These are phyloP conservation scores for Axea sp. DNA, from an alignment of 2,888 invertebrate genomes.

Conservation along the genomic window DNA sequence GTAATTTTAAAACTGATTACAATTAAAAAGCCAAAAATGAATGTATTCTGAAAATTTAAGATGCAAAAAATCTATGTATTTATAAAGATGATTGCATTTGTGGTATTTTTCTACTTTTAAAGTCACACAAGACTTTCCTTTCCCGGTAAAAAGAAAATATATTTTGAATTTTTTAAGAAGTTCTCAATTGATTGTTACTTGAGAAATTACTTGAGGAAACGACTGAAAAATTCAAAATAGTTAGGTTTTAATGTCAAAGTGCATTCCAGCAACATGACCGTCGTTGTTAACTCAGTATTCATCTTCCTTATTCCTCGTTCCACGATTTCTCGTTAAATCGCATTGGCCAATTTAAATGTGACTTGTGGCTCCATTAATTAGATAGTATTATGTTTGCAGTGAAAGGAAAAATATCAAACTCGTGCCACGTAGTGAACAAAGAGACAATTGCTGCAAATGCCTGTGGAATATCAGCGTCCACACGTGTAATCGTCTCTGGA, in stretches of 20 bases:
- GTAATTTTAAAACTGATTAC: too few relatives aligned
- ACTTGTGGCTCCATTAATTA: constrained; percentile 58
- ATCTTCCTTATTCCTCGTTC: constrained; percentile 50
- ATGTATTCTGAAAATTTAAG: too few relatives aligned
- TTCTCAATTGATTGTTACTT: too few relatives aligned
- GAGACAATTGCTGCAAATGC: constrained; percentile 53
- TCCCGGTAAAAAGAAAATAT: too few relatives aligned
- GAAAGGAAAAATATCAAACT: constrained; percentile 55
- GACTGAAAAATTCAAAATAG: too few relatives aligned
- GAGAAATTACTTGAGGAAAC: too few relatives aligned
- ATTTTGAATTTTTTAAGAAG: too few relatives aligned
- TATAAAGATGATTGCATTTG: too few relatives aligned
- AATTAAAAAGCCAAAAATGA: too few relatives aligned
- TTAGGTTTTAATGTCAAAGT: constrained; percentile 29
- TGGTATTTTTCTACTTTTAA: too few relatives aligned
- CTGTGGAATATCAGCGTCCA: constrained; percentile 27
- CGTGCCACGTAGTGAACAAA: constrained; percentile 50
- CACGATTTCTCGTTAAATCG: constrained; percentile 49
- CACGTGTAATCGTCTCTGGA: constrained; percentile 26
- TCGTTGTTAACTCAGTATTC: constrained; percentile 18
- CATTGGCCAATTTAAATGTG: constrained; percentile 48
- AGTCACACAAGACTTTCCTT: too few relatives aligned
- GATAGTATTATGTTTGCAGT: constrained; percentile 45
- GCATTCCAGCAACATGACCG: constrained; percentile 28
- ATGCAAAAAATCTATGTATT: too few relatives aligned